Evolutionary conservation across 2,888 invertebrate genomes (phyloP).

Genomic region (Colostygia pectinataria): DNA sequence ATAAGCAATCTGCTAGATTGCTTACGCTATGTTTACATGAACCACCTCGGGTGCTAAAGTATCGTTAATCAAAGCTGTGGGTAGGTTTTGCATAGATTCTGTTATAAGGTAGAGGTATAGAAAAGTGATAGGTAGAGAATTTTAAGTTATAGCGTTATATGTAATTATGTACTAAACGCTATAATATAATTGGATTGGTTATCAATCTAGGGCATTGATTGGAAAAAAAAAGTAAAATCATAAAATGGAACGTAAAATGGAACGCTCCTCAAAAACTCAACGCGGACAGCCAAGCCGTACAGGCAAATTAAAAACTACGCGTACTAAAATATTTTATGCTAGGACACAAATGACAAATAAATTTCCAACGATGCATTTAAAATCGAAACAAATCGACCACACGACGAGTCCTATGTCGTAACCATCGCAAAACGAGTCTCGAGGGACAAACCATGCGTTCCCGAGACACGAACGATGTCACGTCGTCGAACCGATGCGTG

Average conservation of each 20-base stretch:
- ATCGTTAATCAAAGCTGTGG: slow-evolving; percentile 20
- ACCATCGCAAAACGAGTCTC: not conserved
- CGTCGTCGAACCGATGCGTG: slow-evolving; percentile 52
- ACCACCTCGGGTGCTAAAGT: slow-evolving; percentile 17
- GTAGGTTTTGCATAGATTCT: not conserved
- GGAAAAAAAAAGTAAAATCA: too few species aligned
- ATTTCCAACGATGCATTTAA: not conserved
- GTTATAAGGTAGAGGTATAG: not conserved
- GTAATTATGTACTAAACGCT: too few species aligned
- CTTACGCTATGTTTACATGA: slow-evolving; percentile 18
- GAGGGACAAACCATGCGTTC: slow-evolving; percentile 4
- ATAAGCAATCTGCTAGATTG: slow-evolving; percentile 22
- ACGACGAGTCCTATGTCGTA: not conserved
- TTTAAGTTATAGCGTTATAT: too few species aligned
- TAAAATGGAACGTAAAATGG: too few species aligned
- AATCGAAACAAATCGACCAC: not conserved
- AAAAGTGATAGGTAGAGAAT: too few species aligned
- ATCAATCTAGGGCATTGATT: too few species aligned
- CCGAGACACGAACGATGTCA: slow-evolving; percentile 42
- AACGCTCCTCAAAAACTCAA: too few species aligned
- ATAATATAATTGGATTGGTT: too few species aligned
- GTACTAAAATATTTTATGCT: too few species aligned
- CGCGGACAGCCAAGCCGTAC: too few species aligned
- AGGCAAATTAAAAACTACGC: too few species aligned
- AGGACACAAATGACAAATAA: too few species aligned